A percentile compares a stretch with the other conserved stretches of the same genome.
phyloP scores from a whole-genome alignment of 2,797 vertebrate genomes.

The Anguilla marmorata region DNA sequence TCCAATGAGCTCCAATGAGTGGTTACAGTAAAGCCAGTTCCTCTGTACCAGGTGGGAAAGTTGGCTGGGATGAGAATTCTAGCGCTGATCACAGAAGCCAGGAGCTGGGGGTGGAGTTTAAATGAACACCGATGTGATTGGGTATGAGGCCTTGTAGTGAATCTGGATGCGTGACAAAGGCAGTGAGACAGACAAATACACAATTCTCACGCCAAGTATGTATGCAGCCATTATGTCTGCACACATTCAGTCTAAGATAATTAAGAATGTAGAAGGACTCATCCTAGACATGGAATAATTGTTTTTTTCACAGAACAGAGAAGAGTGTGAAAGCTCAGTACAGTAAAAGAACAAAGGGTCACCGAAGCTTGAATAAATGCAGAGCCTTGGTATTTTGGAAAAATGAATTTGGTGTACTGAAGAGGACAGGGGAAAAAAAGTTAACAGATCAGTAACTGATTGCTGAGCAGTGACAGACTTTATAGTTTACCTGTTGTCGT shows the following conservation, averaged over 20 bases:
- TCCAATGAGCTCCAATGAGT: constrained; percentile 57
- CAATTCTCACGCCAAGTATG: neutral
- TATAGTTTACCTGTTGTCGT: neutral
- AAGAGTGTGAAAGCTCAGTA: neutral
- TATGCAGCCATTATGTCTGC: neutral
- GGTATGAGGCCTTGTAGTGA: constrained; percentile 25
- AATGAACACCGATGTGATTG: constrained; percentile 36
- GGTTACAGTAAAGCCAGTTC: constrained; percentile 51
- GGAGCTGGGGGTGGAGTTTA: constrained; percentile 45
- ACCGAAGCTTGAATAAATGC: neutral
- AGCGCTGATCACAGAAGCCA: neutral
- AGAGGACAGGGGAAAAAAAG: neutral
- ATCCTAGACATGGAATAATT: neutral
- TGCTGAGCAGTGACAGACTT: neutral
- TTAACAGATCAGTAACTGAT: neutral
- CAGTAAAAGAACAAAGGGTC: neutral
- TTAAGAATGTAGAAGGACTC: neutral
- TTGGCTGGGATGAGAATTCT: neutral
- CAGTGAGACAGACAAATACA: neutral
- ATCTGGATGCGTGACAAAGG: constrained; percentile 16
- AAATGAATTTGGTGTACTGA: neutral
- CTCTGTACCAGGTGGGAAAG: constrained; percentile 34
- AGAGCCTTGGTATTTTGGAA: neutral
- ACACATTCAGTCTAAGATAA: neutral
- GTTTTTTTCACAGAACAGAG: neutral